phyloP scores from a whole-genome alignment of 2,888 invertebrate genomes.

The Cephus pygmeus region DNA sequence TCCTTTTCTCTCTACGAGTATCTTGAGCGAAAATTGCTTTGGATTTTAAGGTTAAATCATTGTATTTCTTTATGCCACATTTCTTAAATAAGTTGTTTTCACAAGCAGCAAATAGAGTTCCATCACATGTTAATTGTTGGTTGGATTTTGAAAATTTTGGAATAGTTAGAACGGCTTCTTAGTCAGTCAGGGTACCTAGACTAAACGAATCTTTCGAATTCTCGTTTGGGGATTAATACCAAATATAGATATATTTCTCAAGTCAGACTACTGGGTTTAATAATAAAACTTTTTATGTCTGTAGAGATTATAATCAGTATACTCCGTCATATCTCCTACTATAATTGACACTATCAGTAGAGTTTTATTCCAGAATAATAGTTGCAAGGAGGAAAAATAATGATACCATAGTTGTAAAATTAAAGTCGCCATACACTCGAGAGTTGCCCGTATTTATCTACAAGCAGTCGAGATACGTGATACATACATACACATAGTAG shows the following conservation, averaged over 20 bases:
- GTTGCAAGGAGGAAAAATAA: not conserved
- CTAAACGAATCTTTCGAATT: not conserved
- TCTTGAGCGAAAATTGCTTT: not conserved
- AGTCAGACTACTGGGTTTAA: not conserved
- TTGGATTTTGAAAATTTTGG: not conserved
- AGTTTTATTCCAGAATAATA: not conserved
- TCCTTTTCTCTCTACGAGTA: not conserved
- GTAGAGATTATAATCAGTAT: not conserved
- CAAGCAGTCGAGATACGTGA: not conserved
- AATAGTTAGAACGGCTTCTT: not conserved
- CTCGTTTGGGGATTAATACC: not conserved
- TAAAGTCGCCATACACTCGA: not conserved
- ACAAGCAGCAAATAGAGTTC: not conserved
- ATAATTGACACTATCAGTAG: not conserved
- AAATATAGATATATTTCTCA: not conserved
- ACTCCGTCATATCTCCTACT: not conserved
- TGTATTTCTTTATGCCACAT: not conserved
- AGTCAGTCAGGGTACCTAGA: not conserved
- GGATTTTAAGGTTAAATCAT: not conserved
- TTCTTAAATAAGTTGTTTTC: not conserved
- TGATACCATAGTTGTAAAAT: not conserved
- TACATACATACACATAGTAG: not conserved
- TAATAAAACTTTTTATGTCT: not conserved
- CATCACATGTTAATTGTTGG: no score
- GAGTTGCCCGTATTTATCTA: not conserved